A percentile compares a stretch with the other conserved stretches of the same genome.
Conservation (phyloP, 2,113 vertebrate species). For the Pomatorhinus ruficollis region DNA sequence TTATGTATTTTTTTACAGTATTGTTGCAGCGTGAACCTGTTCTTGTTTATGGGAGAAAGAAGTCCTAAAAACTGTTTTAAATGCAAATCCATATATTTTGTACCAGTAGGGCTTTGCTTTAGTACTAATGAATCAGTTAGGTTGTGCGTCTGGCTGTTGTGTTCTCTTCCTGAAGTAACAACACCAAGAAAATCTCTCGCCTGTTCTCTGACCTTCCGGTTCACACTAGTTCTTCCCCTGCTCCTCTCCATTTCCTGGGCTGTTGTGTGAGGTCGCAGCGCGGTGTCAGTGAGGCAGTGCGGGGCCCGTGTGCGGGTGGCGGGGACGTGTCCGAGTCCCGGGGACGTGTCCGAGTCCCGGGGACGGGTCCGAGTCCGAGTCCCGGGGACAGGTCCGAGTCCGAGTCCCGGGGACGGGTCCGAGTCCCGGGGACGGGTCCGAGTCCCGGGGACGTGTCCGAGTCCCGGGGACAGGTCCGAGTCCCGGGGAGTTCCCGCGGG, state of each 20-base stretch:
- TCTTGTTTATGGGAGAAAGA: constrained; percentile 40
- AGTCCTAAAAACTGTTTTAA: constrained; percentile 49
- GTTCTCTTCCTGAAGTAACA: constrained; percentile 15
- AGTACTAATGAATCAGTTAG: constrained; percentile 17
- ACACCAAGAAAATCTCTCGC: not conserved
- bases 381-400: no score
- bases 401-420: no score
- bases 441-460: no score
- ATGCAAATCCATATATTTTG: constrained; percentile 54
- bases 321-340: no score
- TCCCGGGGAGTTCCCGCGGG: no score
- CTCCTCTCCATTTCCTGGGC: not conserved
- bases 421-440: no score
- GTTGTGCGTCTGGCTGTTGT: not conserved
- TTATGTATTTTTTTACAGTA: constrained; percentile 55
- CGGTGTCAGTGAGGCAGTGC: not conserved
- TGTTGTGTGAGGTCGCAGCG: not conserved
- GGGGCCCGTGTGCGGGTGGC: not conserved
- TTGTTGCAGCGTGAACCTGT: constrained; percentile 38
- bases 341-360: no score
- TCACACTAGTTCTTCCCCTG: not conserved
- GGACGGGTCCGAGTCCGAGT: no score
- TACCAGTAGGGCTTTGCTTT: constrained; percentile 40
- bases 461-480: no score
- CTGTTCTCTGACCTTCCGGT: not conserved